Percentiles rank a stretch among this genome's conserved stretches.
These are phyloP conservation scores for Luperina nickerlii DNA, from an alignment of 2,888 invertebrate species.

Conservation along the genomic window DNA sequence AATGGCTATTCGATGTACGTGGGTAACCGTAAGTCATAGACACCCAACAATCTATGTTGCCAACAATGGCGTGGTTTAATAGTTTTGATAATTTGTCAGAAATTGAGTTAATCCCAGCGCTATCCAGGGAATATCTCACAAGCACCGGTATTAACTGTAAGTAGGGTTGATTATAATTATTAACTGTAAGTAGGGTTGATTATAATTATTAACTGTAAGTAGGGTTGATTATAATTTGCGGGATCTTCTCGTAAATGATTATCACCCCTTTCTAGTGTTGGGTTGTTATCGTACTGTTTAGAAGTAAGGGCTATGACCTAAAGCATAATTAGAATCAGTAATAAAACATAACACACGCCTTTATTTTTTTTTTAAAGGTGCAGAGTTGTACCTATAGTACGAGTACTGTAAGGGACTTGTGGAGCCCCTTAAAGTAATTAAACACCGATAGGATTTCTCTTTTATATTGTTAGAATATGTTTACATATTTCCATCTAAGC, in stretches of 20 bases:
- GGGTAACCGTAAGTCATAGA: neutral
- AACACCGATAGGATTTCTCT: no score
- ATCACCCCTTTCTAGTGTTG: neutral
- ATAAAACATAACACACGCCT: neutral
- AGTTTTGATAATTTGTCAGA: neutral
- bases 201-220: neutral
- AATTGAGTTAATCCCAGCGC: neutral
- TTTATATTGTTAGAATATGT: no score
- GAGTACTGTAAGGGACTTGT: no score
- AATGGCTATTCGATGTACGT: neutral
- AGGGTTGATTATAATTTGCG: neutral
- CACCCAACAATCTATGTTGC: neutral
- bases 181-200: no score
- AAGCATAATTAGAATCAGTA: constrained; percentile 19
- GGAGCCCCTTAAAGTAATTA: no score
- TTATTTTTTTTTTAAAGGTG: neutral
- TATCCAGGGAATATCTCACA: neutral
- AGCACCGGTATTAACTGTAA: neutral
- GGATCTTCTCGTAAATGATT: neutral
- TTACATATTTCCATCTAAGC: no score
- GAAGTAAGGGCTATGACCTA: neutral
- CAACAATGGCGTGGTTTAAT: neutral
- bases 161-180: neutral
- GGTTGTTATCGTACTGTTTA: constrained; percentile 2
- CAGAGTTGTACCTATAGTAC: no score